A percentile compares a stretch with the other conserved stretches of the same genome.
Conservation (phyloP, 2,113 vertebrate genomes). For the Brachypodius melanocephalos region DNA sequence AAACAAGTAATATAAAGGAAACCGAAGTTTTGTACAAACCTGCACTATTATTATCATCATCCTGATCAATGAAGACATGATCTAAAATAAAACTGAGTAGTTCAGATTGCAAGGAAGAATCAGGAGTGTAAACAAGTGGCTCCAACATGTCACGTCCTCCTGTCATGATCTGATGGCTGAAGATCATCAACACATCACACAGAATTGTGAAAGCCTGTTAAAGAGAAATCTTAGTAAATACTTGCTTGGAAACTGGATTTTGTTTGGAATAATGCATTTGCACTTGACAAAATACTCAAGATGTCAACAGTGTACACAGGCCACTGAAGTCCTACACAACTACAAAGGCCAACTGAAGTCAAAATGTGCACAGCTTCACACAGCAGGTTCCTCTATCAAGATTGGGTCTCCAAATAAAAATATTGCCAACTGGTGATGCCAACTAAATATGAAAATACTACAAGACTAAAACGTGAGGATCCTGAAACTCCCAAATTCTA, state of each 20-base stretch:
- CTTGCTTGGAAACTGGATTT: neutral
- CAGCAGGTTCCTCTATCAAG: neutral
- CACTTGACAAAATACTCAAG: neutral
- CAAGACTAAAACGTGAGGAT: neutral
- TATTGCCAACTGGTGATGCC: neutral
- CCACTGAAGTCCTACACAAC: neutral
- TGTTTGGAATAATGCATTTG: neutral
- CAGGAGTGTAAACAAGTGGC: constrained; percentile 91
- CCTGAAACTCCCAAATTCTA: neutral
- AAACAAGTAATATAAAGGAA: neutral
- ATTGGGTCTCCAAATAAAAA: neutral
- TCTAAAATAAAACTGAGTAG: constrained; percentile 96
- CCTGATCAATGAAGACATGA: constrained; percentile 98
- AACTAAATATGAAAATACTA: neutral
- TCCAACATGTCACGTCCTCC: constrained; percentile 93
- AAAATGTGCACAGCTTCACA: neutral
- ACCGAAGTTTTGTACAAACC: constrained; percentile 66
- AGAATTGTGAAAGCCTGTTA: constrained; percentile 95
- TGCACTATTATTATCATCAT: constrained; percentile 93
- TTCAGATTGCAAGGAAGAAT: constrained; percentile 93
- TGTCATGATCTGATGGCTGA: constrained; percentile 98
- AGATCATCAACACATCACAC: constrained; percentile 96
- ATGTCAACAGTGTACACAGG: neutral
- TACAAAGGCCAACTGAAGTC: neutral
- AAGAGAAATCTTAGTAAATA: constrained; percentile 5